phyloP scores from a whole-genome alignment of 2,113 vertebrate genomes.

The Lepus americanus region DNA sequence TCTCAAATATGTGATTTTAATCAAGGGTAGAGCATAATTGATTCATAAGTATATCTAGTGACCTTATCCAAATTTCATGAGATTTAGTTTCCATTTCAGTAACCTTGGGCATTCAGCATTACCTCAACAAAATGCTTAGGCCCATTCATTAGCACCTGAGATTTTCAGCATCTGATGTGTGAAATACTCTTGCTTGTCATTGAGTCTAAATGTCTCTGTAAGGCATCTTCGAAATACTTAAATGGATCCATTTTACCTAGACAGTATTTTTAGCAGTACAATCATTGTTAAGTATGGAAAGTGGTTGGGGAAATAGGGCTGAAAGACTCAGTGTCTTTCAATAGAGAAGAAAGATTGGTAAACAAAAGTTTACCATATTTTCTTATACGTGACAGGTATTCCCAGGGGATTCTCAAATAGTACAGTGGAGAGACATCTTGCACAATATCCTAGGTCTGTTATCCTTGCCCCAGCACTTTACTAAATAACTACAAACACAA shows the following conservation, averaged over 20 bases:
- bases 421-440: not conserved
- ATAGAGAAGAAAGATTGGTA: not conserved
- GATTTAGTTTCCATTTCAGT: slow-evolving; percentile 17
- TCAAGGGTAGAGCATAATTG: not conserved
- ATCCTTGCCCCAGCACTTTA: not conserved
- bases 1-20: slow-evolving; percentile 56
- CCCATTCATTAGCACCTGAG: not conserved
- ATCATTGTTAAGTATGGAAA: not conserved
- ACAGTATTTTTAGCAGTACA: slow-evolving; percentile 20
- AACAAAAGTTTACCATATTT: not conserved
- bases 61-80: not conserved
- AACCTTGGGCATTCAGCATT: not conserved
- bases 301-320: not conserved
- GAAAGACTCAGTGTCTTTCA: not conserved
- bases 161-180: not conserved
- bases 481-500: not conserved
- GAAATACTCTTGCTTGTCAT: not conserved
- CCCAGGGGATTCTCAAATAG: not conserved
- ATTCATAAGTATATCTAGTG: not conserved
- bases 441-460: not conserved
- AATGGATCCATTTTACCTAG: not conserved
- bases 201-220: not conserved
- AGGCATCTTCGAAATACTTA: slow-evolving; percentile 21
- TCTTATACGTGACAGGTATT: not conserved
- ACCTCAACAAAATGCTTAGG: not conserved